Evolutionary conservation across 2,888 invertebrate species (phyloP), one percentile per base, ranked within the genome.

Genomic region (Listrodromus nycthemerus): DNA sequence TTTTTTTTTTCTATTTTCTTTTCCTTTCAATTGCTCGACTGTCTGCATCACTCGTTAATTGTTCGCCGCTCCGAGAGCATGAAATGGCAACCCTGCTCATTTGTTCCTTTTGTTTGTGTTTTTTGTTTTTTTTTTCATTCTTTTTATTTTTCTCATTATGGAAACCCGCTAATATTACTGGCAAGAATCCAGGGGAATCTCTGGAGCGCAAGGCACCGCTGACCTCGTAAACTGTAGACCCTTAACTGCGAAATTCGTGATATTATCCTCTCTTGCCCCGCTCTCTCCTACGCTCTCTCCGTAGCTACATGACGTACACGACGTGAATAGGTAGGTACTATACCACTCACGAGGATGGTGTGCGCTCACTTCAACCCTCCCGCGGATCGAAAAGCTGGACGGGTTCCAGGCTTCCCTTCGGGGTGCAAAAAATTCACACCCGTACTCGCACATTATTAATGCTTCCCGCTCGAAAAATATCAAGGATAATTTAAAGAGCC

Each of bases 241-340:
- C 84, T 87, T 85, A 86, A 86, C 83, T 80, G 82, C 73, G 81
- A 81, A 86, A 85, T 87, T 86, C 86, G 84, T 86, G 85, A 85
- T 85, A 86, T 85, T 81, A 81, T 76, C 69, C 58, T 74, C 48
- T 30, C 45, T 3, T 13, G 21, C 37, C 27, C 61, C 30, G 13
- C 16, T 58, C 16, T 27, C 13, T 58, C n/a, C 3, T 4, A 30
- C 27, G 16, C 27, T 30, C 16, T 27, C 27, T 16, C 27, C 50
- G 50, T 69, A 69, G 27, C 30, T 50, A 69, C 48, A 50, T 50
- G 69, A 50, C 30, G 30, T 30, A 69, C 30, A 69, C 50, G 48
- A 50, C 24, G 69, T 8, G 30, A 50, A 16, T 50, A 55, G 37
- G 55, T 33, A 30, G 8, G 52, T n/a, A 24, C 63, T 45, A 74